Conservation (phyloP, 2,113 vertebrate genomes). For the Eubucco bourcierii region DNA sequence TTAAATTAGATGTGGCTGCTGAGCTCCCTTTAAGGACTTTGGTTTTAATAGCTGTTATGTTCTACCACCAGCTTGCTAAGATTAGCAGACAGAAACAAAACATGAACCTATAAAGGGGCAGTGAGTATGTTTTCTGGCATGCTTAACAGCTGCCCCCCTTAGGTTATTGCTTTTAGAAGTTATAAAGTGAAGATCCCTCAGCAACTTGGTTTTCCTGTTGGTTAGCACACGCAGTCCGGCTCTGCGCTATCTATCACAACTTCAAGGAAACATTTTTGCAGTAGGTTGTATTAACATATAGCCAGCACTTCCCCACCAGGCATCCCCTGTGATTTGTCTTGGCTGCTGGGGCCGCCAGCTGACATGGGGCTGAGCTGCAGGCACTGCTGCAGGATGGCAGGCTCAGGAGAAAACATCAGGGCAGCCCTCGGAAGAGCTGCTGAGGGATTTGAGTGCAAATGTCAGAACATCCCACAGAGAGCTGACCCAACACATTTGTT, state of each 20-base stretch:
- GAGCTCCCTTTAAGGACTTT: neutral
- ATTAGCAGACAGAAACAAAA: neutral
- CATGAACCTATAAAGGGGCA: neutral
- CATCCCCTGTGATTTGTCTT: neutral
- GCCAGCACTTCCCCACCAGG: neutral
- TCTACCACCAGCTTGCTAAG: slow-evolving; percentile 26
- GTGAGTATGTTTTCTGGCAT: neutral
- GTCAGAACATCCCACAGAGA: neutral
- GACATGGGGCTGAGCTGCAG: neutral
- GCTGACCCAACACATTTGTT: slow-evolving; percentile 14
- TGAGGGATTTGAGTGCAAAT: slow-evolving; percentile 15
- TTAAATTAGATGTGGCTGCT: neutral
- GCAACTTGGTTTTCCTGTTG: slow-evolving; percentile 18
- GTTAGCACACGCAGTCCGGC: neutral
- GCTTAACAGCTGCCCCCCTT: neutral
- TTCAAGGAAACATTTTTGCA: slow-evolving; percentile 33
- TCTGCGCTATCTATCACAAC: neutral
- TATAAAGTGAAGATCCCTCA: neutral
- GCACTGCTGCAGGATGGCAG: neutral
- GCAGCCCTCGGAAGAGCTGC: slow-evolving; percentile 15
- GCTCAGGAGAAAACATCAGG: neutral
- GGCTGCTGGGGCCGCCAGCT: neutral
- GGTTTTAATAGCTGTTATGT: neutral
- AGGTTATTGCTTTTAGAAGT: neutral
- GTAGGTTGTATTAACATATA: neutral